Base-by-base conservation (phyloP, 2,113 vertebrate genomes). In the Propithecus coquereli region DNA sequence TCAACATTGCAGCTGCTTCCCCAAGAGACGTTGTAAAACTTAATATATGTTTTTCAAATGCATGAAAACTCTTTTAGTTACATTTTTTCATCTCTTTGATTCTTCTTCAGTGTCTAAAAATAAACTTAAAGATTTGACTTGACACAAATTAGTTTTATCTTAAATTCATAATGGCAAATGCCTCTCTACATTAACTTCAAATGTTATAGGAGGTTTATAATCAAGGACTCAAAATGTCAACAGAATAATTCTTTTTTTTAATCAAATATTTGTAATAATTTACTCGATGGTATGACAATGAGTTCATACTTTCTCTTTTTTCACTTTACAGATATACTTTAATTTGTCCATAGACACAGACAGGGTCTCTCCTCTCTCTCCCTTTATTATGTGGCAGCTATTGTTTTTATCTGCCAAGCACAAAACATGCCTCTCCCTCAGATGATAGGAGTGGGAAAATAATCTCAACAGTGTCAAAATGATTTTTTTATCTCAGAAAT, bases 91-190 rank as follows among this genome's bases (percentile, higher is more conserved):
- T 45, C 79, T 12, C 23, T 94, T 90, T 80, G 47, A 68, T 92
- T 52, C 14, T 52, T 94, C 43, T 73, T 77, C 61, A 77, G 18
- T 77, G 8, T 91, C 93, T 96, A 77, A 89, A 94, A 91, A 84
- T 93, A 87, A 85, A 63, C 45, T 43, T 90, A 76, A 68, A 79
- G 61, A 57, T 91, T 74, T 95, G 23, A 70, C 27, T 37, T 93
- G 52, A 16, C 5, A 57, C 25, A 32, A 32, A 40, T 90, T 34
- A 61, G 13, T 82, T 90, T 91, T 79, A 76, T 84, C 57, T n/a
- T 86, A 73, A 82, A 66, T 90, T 82, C 66, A 61, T 52, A 52
- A 86, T 54, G 54, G 12, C 17, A 74, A 47, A 47, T 90, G 30
- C 76, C 71, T 59, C 18, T 88, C 13, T 32, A 43, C 16, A 32